Base-by-base conservation (phyloP, 2,113 vertebrate genomes). In the Galemys pyrenaicus region DNA sequence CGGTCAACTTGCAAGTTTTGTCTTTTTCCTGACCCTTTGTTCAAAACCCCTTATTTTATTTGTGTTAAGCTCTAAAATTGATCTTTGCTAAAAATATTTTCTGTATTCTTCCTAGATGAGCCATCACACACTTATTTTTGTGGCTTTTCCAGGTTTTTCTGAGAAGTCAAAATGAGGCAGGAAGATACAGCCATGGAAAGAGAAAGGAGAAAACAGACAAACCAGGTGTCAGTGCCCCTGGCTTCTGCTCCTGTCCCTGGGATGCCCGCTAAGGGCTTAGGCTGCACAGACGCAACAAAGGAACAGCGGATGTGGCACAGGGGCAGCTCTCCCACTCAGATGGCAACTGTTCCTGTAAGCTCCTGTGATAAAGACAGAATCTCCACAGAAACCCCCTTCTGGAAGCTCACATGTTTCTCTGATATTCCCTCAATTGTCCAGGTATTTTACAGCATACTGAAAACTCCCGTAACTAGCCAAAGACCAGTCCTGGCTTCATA, bases 11-110 rank as follows among this genome's bases (percentile, higher is more conserved):
- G 3, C 49, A 51, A 51, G 49, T 51, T 51, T 51, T 51, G 49
- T 17, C 49, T 51, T 51, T 17, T 51, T 17, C 49, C 49, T 51
- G 16, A 51, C 16, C 46, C 46, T 49, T 49, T 49, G 46, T 54
- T 54, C 54, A 22, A 56, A 56, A 56, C 20, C 54, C 20, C 19
- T 20, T 56, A 98, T 98, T 98, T 98, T 98, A 98, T 98, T 98
- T 97, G 95, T 94, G 97, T 97, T 84, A 97, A 98, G 98, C 96
- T 98, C 98, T 98, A 98, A 98, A 98, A 98, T 96, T 82, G 94
- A 91, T 96, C 97, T 95, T 97, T 89, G 56, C 97, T 96, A 98
- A 98, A 98, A 98, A 49, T 49, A 11, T 97, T 97, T 97, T 97
- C 94, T 96, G 11, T 96, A 89, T 95, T 92, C 88, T 89, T 92